Evolutionary conservation across 2,797 vertebrate species (phyloP).

Genomic region (Sphenodon punctatus): DNA sequence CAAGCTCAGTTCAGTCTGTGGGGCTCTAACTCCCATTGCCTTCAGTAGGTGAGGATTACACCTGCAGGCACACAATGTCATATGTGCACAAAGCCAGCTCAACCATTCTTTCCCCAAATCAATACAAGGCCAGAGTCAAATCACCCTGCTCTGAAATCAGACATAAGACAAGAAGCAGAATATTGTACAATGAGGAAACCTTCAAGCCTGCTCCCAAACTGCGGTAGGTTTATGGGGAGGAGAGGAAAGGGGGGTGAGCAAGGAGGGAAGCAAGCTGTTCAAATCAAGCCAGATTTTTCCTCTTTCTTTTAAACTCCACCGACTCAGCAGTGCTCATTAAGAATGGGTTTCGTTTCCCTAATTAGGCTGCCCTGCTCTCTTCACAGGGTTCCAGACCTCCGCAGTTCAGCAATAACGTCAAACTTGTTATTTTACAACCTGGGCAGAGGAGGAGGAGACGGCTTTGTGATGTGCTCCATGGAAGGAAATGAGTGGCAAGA

Average conservation of each 20-base stretch:
- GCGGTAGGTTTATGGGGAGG: slow-evolving; percentile 82
- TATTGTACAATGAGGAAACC: slow-evolving; percentile 24
- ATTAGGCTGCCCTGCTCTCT: slow-evolving; percentile 55
- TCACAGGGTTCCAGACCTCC: slow-evolving; percentile 56
- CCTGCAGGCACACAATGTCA: not conserved
- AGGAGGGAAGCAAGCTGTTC: slow-evolving; percentile 33
- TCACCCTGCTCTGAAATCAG: slow-evolving; percentile 18
- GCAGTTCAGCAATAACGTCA: slow-evolving; percentile 56
- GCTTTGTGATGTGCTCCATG: slow-evolving; percentile 47
- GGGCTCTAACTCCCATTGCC: too few species aligned
- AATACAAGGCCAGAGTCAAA: slow-evolving; percentile 31
- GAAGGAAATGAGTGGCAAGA: slow-evolving; percentile 51
- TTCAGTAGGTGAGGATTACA: too few species aligned
- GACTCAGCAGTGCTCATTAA: slow-evolving; percentile 63
- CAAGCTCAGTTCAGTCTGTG: too few species aligned
- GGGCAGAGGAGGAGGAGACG: slow-evolving; percentile 34
- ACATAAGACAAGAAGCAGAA: slow-evolving; percentile 5
- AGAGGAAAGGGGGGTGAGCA: not conserved
- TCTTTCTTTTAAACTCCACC: slow-evolving; percentile 61
- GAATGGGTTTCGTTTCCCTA: slow-evolving; percentile 57
- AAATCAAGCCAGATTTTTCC: slow-evolving; percentile 41
- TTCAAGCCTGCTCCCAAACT: slow-evolving; percentile 48
- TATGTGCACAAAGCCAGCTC: slow-evolving; percentile 4
- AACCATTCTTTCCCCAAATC: too few species aligned
- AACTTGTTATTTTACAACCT: slow-evolving; percentile 66